These are phyloP conservation scores for Tapirus terrestris DNA, from an alignment of 2,113 vertebrate species.

Conservation along the genomic window DNA sequence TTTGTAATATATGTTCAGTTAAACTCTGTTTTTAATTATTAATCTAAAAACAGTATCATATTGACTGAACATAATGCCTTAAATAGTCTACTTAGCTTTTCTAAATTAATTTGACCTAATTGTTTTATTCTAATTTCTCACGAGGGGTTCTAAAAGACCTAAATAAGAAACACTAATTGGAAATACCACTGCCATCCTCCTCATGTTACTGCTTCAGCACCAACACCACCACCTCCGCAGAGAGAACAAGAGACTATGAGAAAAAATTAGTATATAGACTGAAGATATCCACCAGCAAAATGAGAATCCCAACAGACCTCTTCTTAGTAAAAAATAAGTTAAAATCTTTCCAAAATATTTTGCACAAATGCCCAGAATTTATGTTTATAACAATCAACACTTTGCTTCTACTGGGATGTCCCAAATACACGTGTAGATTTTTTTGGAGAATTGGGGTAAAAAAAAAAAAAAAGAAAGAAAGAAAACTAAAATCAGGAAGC, in stretches of 20 bases:
- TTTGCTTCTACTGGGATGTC: neutral
- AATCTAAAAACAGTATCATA: neutral
- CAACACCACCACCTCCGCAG: neutral
- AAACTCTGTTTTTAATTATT: neutral
- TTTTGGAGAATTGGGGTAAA: neutral
- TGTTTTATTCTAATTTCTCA: constrained; percentile 28
- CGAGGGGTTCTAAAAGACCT: neutral
- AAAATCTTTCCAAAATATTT: constrained; percentile 8
- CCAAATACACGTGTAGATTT: neutral
- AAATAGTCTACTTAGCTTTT: neutral
- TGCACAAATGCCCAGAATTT: neutral
- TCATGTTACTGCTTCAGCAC: neutral
- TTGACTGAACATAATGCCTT: neutral
- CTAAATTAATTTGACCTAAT: constrained; percentile 15
- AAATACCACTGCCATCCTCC: neutral
- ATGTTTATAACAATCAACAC: neutral
- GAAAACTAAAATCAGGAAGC: neutral
- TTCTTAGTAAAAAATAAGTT: neutral
- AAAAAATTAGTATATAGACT: neutral
- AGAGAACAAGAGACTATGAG: neutral
- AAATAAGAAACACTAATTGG: neutral
- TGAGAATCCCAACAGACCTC: neutral
- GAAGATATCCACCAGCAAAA: neutral
- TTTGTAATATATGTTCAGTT: neutral
- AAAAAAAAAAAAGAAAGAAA: neutral